Evolutionary conservation across 2,888 invertebrate genomes (phyloP).

Genomic region (Caenorhabditis wallacei): DNA sequence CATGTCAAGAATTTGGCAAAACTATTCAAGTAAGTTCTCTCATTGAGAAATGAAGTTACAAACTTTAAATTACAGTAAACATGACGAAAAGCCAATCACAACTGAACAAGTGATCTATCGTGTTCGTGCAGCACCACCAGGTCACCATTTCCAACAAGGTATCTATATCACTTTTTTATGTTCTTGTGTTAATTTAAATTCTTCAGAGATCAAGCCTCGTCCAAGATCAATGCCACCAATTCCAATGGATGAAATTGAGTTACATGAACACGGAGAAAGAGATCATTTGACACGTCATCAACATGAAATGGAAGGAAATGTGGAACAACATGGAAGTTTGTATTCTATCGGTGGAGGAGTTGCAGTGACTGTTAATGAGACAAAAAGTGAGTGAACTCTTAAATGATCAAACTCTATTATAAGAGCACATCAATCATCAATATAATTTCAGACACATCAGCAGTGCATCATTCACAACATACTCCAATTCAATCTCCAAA

Average conservation of each 20-base stretch:
- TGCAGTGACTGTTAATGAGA: slow-evolving; percentile 4
- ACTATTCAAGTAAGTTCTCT: slow-evolving; percentile 50
- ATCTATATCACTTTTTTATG: background rate
- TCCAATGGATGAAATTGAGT: slow-evolving; percentile 63
- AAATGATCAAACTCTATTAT: background rate
- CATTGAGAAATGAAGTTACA: background rate
- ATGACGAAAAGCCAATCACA: slow-evolving; percentile 58
- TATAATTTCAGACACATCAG: background rate
- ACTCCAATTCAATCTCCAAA: slow-evolving; percentile 1
- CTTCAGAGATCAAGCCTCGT: slow-evolving; percentile 48
- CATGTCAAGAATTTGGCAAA: slow-evolving; percentile 60
- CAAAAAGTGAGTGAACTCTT: background rate
- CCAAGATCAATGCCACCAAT: slow-evolving; percentile 44
- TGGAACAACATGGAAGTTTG: background rate
- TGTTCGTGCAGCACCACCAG: slow-evolving; percentile 47
- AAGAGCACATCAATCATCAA: background rate
- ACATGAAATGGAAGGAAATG: slow-evolving; percentile 3
- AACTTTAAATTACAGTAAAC: slow-evolving; percentile 40
- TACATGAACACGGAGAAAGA: slow-evolving; percentile 53
- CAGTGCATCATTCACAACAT: background rate
- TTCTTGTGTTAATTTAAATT: background rate
- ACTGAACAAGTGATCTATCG: slow-evolving; percentile 60
- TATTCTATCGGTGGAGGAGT: slow-evolving; percentile 31
- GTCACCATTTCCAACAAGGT: slow-evolving; percentile 54
- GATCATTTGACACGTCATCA: slow-evolving; percentile 56